phyloP scores from a whole-genome alignment of 2,888 invertebrate species.

The Dolomedes plantarius region DNA sequence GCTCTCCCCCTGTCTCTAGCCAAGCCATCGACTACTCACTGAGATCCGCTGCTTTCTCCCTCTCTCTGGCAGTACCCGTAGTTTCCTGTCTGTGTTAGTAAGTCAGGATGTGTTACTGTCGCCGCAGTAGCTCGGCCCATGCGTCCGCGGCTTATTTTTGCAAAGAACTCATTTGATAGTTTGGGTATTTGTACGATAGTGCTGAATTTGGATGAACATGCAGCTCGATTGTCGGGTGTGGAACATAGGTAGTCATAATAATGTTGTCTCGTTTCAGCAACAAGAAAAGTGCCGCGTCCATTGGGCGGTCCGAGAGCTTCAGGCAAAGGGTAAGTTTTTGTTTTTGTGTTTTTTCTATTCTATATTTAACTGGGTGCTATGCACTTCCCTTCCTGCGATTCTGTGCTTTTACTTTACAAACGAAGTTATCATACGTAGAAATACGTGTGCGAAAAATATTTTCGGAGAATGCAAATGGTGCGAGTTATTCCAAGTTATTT shows the following conservation, averaged over 20 bases:
- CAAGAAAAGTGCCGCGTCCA: constrained; percentile 74
- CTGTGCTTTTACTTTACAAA: too few relatives aligned
- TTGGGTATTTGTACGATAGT: background rate
- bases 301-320: constrained; percentile 85
- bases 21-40: constrained; percentile 3
- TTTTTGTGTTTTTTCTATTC: constrained; percentile 26
- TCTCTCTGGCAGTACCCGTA: constrained; percentile 14
- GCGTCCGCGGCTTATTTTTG: background rate
- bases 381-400: too few relatives aligned
- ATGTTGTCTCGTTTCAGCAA: constrained; percentile 73
- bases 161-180: constrained; percentile 4
- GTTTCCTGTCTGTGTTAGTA: constrained; percentile 31
- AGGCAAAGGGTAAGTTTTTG: constrained; percentile 81
- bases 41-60: constrained; percentile 11
- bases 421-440: too few relatives aligned
- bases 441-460: too few relatives aligned
- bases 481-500: too few relatives aligned
- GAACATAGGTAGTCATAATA: constrained; percentile 7
- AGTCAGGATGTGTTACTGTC: constrained; percentile 43
- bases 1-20: background rate
- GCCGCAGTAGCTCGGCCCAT: background rate
- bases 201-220: constrained; percentile 29
- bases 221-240: constrained; percentile 15
- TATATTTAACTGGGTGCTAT: background rate
- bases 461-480: too few relatives aligned